Percentiles rank a stretch among this genome's conserved stretches.
Evolutionary conservation across 2,888 invertebrate species (phyloP).

Genomic region (Cheilosia urbana): DNA sequence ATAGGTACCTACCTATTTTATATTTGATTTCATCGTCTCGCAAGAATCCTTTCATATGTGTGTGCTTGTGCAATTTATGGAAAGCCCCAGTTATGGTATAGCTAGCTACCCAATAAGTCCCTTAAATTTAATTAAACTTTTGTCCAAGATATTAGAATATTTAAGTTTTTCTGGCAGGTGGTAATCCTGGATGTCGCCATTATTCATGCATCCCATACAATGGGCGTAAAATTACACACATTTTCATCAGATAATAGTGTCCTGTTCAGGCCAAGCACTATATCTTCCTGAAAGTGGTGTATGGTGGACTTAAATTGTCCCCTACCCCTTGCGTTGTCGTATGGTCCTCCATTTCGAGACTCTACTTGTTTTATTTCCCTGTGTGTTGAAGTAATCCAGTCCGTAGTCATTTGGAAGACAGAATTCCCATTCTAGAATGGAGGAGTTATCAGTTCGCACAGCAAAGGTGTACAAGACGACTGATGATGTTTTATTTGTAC

Average conservation of each 20-base stretch:
- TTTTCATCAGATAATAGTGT: slow-evolving; percentile 75
- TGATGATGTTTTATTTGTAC: slow-evolving; percentile 72
- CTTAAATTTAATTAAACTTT: slow-evolving; percentile 69
- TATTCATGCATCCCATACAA: slow-evolving; percentile 73
- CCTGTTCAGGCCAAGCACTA: slow-evolving; percentile 67
- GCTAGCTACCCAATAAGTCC: background rate
- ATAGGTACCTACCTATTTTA: too few species aligned
- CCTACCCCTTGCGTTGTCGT: slow-evolving; percentile 42
- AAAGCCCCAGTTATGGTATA: too few species aligned
- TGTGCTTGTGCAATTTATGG: too few species aligned
- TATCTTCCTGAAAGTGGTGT: slow-evolving; percentile 66
- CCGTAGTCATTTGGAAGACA: slow-evolving; percentile 48
- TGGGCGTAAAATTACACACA: slow-evolving; percentile 74
- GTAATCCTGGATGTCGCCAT: slow-evolving; percentile 72
- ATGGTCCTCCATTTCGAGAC: slow-evolving; percentile 63
- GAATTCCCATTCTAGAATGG: slow-evolving; percentile 19
- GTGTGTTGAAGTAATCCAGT: slow-evolving; percentile 54
- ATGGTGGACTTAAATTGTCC: slow-evolving; percentile 72
- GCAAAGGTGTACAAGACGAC: slow-evolving; percentile 58
- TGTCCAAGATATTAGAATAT: slow-evolving; percentile 60
- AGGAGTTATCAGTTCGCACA: slow-evolving; percentile 50
- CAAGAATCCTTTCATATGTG: too few species aligned
- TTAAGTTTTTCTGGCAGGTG: slow-evolving; percentile 72
- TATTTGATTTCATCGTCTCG: too few species aligned
- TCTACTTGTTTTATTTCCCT: slow-evolving; percentile 67